A percentile compares a stretch with the other conserved stretches of the same genome.
Evolutionary conservation across 2,797 vertebrate genomes (phyloP).

Genomic region (Anomalospiza imberbis): DNA sequence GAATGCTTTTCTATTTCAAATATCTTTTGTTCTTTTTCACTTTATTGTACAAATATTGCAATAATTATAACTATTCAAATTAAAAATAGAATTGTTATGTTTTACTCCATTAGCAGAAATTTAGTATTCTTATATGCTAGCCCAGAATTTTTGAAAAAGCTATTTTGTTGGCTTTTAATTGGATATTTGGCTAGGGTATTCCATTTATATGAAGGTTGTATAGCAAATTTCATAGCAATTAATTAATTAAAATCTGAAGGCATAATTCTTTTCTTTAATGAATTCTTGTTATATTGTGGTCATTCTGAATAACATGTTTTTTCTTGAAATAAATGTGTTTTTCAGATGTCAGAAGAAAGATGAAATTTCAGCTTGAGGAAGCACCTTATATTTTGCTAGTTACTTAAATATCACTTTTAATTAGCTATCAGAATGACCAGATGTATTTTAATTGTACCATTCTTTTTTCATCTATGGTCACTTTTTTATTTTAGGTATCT

Average conservation of each 20-base stretch:
- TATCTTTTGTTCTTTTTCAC: not conserved
- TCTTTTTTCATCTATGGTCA: not conserved
- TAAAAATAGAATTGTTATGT: slow-evolving; percentile 38
- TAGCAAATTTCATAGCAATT: not conserved
- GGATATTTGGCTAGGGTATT: not conserved
- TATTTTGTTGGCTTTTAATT: slow-evolving; percentile 47
- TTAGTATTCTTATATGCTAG: not conserved
- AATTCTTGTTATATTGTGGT: not conserved
- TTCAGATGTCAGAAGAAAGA: not conserved
- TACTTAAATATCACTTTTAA: slow-evolving; percentile 1
- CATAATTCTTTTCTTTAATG: not conserved
- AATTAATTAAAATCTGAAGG: slow-evolving; percentile 10
- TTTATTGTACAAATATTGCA: slow-evolving; percentile 30
- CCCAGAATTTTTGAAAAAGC: slow-evolving; percentile 31
- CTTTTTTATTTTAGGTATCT: not conserved
- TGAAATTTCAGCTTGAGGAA: not conserved
- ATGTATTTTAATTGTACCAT: not conserved
- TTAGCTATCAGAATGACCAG: not conserved
- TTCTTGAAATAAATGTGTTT: not conserved
- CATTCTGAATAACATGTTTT: not conserved
- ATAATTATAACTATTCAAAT: slow-evolving; percentile 47
- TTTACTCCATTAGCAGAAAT: not conserved
- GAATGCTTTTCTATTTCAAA: not conserved
- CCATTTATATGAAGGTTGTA: slow-evolving; percentile 14
- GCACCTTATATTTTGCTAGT: not conserved